Percentiles rank a stretch among this genome's conserved stretches.
phyloP scores from a whole-genome alignment of 1,140 invertebrate species.

The Frieseomelitta varia region DNA sequence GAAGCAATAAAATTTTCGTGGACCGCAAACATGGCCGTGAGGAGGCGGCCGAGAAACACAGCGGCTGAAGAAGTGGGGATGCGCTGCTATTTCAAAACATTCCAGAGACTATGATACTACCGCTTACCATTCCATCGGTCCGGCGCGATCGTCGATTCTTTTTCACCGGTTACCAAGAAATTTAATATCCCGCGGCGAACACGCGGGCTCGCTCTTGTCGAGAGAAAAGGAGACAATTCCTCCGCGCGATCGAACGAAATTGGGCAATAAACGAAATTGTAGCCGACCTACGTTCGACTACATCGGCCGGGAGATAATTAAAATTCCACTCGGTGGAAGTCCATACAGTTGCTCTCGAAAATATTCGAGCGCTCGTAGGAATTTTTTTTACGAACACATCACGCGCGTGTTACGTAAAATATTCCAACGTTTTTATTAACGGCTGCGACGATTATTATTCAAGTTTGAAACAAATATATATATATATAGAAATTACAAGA shows the following conservation, averaged over 20 bases:
- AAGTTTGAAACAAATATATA: no score
- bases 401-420: no score
- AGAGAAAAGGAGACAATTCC: neutral
- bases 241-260: neutral
- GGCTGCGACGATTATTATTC: no score
- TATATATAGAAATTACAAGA: no score
- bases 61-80: conserved; percentile 26
- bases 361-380: no score
- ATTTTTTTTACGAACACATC: no score
- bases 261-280: neutral
- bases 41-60: neutral
- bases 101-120: conserved; percentile 75
- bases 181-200: conserved; percentile 49
- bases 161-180: conserved; percentile 49
- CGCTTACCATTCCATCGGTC: conserved; percentile 68
- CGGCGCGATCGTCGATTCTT: conserved; percentile 56
- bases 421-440: no score
- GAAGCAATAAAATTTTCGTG: conserved; percentile 46
- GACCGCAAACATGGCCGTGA: neutral
- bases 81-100: conserved; percentile 73
- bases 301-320: neutral
- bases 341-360: no score
- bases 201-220: neutral
- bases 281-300: neutral
- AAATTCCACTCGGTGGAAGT: neutral